Base-by-base conservation (phyloP, 2,888 invertebrate species). In the Andrena trimmerana region DNA sequence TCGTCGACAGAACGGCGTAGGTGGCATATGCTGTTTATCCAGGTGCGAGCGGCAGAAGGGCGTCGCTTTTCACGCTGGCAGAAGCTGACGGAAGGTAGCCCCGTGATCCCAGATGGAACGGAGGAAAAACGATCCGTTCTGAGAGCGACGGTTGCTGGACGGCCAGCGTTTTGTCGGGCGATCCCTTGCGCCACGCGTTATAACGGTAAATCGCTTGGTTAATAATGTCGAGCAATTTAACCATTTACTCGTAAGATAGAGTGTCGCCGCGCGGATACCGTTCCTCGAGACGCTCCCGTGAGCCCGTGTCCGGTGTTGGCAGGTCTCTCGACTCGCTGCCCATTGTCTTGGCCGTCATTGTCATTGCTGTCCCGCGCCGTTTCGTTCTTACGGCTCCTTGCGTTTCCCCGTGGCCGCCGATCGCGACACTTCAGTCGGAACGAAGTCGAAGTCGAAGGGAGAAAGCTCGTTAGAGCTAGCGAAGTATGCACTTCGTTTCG, bases 271-370 rank as follows among this genome's bases (percentile, higher is more conserved):
- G 87, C 71, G 88, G 86, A 89, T 93, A 89, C 93, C 91, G 92
- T 93, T 92, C 79, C 83, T 86, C 81, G 89, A 88, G 91, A 90
- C 91, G 92, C 89, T 92, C 86, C 89, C 88, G 88, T 89, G 91
- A 91, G 79, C 87, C 86, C 91, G 90, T 92, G 91, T 92, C 92
- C 91, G 91, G 92, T 92, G 88, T 91, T 88, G 81, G 76, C 80
- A 81, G 83, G 86, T 91, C 85, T 91, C 85, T 87, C 88, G 88
- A 87, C 81, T 83, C 85, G 86, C 80, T 87, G 83, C 65, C 86
- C 87, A 89, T 90, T 91, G 89, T 92, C 87, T 90, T 84, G 72
- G 52, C 81, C 59, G 75, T 81, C 66, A 78, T 80, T 84, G 77
- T 84, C 79, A 72, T 75, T 83, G 72, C 67, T 48, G 62, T 75